phyloP scores from a whole-genome alignment of 2,797 vertebrate species.

The Lepidocolaptes lacrymiger region DNA sequence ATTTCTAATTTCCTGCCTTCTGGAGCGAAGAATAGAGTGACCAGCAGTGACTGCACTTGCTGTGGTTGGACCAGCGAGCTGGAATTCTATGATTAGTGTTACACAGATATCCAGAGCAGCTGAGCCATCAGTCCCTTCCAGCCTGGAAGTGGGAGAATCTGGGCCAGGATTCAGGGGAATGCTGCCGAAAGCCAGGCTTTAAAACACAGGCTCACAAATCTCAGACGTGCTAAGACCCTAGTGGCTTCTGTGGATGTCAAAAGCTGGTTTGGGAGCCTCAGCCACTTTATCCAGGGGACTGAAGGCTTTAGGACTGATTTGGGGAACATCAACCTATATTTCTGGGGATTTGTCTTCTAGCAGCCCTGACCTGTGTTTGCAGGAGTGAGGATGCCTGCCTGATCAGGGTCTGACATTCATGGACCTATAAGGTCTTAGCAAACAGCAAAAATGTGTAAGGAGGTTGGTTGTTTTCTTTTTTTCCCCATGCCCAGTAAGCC shows the following conservation, averaged over 20 bases:
- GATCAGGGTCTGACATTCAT: not conserved
- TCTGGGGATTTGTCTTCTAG: not conserved
- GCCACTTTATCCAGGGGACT: not conserved
- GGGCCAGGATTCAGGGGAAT: not conserved
- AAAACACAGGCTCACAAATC: not conserved
- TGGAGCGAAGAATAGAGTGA: rapidly evolving
- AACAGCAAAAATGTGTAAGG: not conserved
- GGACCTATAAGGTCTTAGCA: not conserved
- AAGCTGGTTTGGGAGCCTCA: not conserved
- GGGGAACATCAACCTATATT: not conserved
- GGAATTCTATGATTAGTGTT: not conserved
- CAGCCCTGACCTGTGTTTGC: not conserved
- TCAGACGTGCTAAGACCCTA: not conserved
- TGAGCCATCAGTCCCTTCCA: not conserved
- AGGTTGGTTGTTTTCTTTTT: not conserved
- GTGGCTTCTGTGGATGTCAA: not conserved
- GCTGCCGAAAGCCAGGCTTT: not conserved
- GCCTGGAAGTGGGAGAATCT: not conserved
- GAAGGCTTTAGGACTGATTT: not conserved
- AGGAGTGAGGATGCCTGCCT: not conserved
- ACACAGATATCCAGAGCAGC: not conserved
- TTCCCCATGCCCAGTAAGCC: not conserved
- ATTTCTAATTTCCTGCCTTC: not conserved
- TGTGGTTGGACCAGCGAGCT: not conserved
- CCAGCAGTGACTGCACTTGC: not conserved